These are phyloP conservation scores for Leguminivora glycinivorella DNA, from an alignment of 1,140 invertebrate genomes.

Conservation along the genomic window DNA sequence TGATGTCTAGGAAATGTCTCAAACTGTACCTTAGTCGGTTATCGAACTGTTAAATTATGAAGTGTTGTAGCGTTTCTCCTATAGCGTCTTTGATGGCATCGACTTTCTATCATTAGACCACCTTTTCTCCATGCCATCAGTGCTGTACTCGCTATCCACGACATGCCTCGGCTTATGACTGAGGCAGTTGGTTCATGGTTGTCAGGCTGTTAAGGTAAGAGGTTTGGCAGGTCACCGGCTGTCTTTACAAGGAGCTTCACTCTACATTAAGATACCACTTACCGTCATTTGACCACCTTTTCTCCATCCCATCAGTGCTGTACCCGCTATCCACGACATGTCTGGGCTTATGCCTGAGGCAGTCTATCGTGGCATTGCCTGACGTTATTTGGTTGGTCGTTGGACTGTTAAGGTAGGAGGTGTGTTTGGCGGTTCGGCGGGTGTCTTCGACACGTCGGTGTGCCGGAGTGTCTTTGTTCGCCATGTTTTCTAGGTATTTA, in stretches of 20 bases:
- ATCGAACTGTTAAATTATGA: too few relatives aligned
- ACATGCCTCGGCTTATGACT: background rate
- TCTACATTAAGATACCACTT: slow-evolving; percentile 34
- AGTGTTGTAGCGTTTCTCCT: too few relatives aligned
- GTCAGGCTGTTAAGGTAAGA: background rate
- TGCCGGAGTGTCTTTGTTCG: slow-evolving; percentile 82
- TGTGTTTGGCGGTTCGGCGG: slow-evolving; percentile 68
- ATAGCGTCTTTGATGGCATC: too few relatives aligned
- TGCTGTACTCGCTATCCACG: too few relatives aligned
- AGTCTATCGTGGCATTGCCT: slow-evolving; percentile 79
- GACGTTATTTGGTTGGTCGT: slow-evolving; percentile 67
- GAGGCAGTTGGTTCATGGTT: background rate
- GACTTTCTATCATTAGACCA: too few relatives aligned
- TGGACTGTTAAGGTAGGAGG: slow-evolving; percentile 67
- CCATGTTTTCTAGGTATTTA: slow-evolving; percentile 95
- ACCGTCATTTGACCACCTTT: slow-evolving; percentile 92
- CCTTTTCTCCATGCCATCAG: too few relatives aligned
- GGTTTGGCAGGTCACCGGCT: background rate
- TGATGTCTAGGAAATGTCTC: too few relatives aligned
- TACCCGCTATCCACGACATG: slow-evolving; percentile 94
- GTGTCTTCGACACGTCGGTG: slow-evolving; percentile 79
- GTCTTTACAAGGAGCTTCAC: background rate
- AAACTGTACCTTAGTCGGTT: too few relatives aligned
- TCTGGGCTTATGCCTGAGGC: slow-evolving; percentile 79
- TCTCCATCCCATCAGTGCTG: slow-evolving; percentile 90